Conservation (phyloP, 2,888 invertebrate genomes). For the Agonopterix arenella region DNA sequence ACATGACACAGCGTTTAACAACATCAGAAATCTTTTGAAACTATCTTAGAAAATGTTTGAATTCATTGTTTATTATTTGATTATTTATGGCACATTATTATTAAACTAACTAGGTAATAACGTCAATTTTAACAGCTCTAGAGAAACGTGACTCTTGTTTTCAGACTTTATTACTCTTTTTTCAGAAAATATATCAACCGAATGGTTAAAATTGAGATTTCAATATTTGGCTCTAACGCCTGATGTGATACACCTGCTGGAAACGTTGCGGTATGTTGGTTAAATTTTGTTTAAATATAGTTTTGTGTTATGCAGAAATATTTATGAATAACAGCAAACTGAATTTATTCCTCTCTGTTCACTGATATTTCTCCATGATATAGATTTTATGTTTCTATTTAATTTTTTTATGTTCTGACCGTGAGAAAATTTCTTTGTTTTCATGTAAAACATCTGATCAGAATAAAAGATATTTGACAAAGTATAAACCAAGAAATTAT, state of each 20-base stretch:
- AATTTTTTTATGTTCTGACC: slow-evolving; percentile 15
- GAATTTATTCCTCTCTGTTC: slow-evolving; percentile 8
- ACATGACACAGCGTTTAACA: slow-evolving; percentile 2
- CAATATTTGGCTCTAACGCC: slow-evolving; percentile 82
- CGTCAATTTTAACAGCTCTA: background rate
- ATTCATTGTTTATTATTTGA: too few relatives aligned
- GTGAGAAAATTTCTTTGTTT: slow-evolving; percentile 32
- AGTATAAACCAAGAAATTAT: slow-evolving; percentile 5
- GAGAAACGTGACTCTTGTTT: background rate
- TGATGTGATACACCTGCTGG: slow-evolving; percentile 82
- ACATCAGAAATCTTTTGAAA: background rate
- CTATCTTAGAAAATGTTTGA: background rate
- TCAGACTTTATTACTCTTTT: slow-evolving; percentile 11
- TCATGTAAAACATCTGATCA: background rate
- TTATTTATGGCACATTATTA: too few relatives aligned
- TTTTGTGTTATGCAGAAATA: slow-evolving; percentile 69
- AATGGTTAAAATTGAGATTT: slow-evolving; percentile 89
- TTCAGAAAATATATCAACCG: slow-evolving; percentile 82
- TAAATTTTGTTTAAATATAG: slow-evolving; percentile 23
- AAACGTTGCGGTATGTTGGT: slow-evolving; percentile 76
- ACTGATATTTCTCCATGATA: slow-evolving; percentile 67
- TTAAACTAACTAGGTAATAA: background rate
- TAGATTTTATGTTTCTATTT: slow-evolving; percentile 27
- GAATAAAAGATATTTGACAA: background rate
- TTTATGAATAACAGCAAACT: slow-evolving; percentile 21